A percentile compares a stretch with the other conserved stretches of the same genome.
Conservation (phyloP, 2,797 vertebrate genomes). For the Bucorvus abyssinicus region DNA sequence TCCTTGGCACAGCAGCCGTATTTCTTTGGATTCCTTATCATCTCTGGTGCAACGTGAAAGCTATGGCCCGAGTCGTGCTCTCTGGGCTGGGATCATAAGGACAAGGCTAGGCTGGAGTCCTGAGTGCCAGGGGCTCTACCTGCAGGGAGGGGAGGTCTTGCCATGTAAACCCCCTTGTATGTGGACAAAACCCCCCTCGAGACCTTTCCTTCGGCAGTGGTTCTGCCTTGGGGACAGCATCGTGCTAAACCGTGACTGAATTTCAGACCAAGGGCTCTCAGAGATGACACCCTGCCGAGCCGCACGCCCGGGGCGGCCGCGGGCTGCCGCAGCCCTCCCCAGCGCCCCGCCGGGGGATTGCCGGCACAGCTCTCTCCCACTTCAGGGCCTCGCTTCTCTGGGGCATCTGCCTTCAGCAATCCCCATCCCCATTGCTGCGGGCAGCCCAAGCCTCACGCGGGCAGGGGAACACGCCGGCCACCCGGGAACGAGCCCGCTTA, state of each 20-base stretch:
- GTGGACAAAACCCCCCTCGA: neutral
- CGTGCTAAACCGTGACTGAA: rapidly evolving
- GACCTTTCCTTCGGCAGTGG: neutral
- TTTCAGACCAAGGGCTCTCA: rapidly evolving
- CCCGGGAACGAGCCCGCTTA: neutral
- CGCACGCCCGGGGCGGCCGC: rapidly evolving
- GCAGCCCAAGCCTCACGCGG: neutral
- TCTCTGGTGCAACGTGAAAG: neutral
- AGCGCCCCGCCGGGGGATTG: rapidly evolving
- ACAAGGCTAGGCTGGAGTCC: neutral
- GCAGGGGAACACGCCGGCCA: neutral
- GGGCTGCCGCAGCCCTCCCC: neutral
- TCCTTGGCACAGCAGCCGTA: neutral
- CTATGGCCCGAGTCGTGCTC: rapidly evolving
- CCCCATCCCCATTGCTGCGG: neutral
- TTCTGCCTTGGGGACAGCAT: neutral
- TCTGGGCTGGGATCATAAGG: neutral
- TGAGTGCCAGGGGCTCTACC: neutral
- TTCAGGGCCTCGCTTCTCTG: neutral
- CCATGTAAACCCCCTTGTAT: neutral
- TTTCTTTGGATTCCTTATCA: neutral
- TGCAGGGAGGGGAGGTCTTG: neutral
- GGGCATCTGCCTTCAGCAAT: neutral
- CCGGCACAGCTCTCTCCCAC: neutral
- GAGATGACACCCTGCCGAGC: rapidly evolving